These are phyloP conservation scores for Muscidifurax raptorellus DNA, from an alignment of 1,140 invertebrate species.

Conservation along the genomic window DNA sequence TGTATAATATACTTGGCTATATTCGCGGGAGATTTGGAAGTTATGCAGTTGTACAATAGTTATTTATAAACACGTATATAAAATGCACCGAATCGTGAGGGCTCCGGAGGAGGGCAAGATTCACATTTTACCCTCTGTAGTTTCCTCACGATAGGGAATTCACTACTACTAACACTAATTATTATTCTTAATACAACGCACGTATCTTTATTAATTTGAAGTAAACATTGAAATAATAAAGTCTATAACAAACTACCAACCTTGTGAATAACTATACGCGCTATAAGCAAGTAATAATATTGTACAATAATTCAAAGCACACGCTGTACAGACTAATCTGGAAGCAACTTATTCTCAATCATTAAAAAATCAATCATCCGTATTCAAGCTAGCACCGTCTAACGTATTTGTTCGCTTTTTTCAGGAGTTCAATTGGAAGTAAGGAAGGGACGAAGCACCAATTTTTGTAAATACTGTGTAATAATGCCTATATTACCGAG, in stretches of 20 bases:
- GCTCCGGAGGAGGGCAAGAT: slow-evolving; percentile 10
- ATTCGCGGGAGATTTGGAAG: not conserved
- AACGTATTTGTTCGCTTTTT: slow-evolving; percentile 42
- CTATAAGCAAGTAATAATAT: slow-evolving; percentile 48
- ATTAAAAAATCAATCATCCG: not conserved
- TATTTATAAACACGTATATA: not conserved
- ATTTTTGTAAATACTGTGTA: slow-evolving; percentile 71
- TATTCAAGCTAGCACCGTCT: not conserved
- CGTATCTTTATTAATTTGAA: slow-evolving; percentile 20
- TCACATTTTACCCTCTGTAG: slow-evolving; percentile 24
- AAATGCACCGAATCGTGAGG: slow-evolving; percentile 35
- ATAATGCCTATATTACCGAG: slow-evolving; percentile 64
- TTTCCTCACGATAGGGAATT: slow-evolving; percentile 27
- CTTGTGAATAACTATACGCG: slow-evolving; percentile 21
- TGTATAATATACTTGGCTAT: not conserved
- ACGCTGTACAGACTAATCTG: slow-evolving; percentile 20
- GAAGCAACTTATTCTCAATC: no score
- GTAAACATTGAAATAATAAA: slow-evolving; percentile 22
- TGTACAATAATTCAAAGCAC: slow-evolving; percentile 37
- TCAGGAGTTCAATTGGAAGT: slow-evolving; percentile 65
- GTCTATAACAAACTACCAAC: slow-evolving; percentile 34
- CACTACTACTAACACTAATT: slow-evolving; percentile 46
- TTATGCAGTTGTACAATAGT: slow-evolving; percentile 24
- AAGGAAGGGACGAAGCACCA: slow-evolving; percentile 57
- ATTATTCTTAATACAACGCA: slow-evolving; percentile 9